Percentiles rank a stretch among this genome's conserved stretches.
Evolutionary conservation across 64 coral and sea anemone genomes (phyloP).

Genomic region (Actinia tenebrosa): DNA sequence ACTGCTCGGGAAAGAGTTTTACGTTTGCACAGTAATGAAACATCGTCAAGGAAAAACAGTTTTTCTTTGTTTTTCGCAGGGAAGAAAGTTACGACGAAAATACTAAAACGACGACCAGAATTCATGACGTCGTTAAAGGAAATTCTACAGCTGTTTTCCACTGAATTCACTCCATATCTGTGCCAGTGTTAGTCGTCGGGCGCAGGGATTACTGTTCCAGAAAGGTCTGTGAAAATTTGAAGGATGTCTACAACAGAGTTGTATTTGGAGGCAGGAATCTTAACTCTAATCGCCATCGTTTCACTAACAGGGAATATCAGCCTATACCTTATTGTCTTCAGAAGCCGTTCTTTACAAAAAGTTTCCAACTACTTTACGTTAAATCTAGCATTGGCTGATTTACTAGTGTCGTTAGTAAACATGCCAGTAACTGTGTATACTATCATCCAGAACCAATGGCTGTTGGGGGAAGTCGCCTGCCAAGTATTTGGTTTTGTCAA

Average conservation of each 20-base stretch:
- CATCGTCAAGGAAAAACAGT: too few species aligned
- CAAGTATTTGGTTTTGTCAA: constrained; percentile 58
- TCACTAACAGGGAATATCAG: constrained; percentile 65
- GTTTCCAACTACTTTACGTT: constrained; percentile 67
- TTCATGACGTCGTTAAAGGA: too few species aligned
- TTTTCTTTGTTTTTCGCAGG: too few species aligned
- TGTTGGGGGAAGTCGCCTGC: constrained; percentile 57
- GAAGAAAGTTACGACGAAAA: too few species aligned
- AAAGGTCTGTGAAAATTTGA: too few species aligned
- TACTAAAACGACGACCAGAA: too few species aligned
- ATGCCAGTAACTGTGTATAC: constrained; percentile 87
- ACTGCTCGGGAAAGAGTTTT: too few species aligned
- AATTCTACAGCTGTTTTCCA: too few species aligned
- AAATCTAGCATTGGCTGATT: constrained; percentile 78
- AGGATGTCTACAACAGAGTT: neutral
- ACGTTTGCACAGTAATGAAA: too few species aligned
- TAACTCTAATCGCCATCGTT: constrained; percentile 44
- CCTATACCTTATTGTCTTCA: constrained; percentile 57
- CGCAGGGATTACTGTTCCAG: too few species aligned
- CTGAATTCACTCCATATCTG: too few species aligned
- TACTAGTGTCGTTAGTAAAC: constrained; percentile 75
- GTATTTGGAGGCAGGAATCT: constrained; percentile 33
- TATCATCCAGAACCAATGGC: constrained; percentile 42
- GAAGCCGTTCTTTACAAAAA: constrained; percentile 42
- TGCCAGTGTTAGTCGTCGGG: too few species aligned